Evolutionary conservation across 2,113 vertebrate genomes (phyloP).

Genomic region (Hippocampus mohnikei): DNA sequence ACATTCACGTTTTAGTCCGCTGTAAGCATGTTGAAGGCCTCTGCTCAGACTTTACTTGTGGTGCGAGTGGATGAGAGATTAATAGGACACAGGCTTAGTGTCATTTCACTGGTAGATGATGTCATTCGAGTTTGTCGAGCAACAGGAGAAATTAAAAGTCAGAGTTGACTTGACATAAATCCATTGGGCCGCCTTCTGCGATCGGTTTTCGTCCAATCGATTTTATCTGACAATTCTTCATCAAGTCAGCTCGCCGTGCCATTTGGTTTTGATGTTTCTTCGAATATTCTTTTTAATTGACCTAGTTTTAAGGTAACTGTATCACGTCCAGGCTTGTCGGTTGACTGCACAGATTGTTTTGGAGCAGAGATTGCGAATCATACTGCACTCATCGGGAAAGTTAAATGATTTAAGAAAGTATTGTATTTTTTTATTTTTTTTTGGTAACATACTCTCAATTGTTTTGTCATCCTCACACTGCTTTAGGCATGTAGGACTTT

Average conservation of each 20-base stretch:
- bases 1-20: conserved; percentile 30
- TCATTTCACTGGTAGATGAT: conserved; percentile 31
- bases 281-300: too few species aligned
- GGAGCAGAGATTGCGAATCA: too few species aligned
- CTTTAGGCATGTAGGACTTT: background rate
- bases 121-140: conserved; percentile 21
- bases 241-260: background rate
- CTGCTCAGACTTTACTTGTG: conserved; percentile 12
- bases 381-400: too few species aligned
- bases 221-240: background rate
- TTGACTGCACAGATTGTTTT: too few species aligned
- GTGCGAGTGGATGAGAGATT: conserved; percentile 14
- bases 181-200: background rate
- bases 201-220: background rate
- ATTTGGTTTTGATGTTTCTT: background rate
- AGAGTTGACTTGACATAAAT: background rate
- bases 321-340: too few species aligned
- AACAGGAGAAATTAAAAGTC: conserved; percentile 13
- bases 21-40: conserved; percentile 27
- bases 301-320: too few species aligned
- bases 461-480: too few species aligned
- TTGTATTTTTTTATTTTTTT: too few species aligned
- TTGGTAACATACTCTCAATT: too few species aligned
- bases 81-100: conserved; percentile 26
- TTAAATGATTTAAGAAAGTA: too few species aligned